These are phyloP conservation scores for Temnothorax rugatulus DNA, from an alignment of 2,888 invertebrate genomes.

Conservation along the genomic window DNA sequence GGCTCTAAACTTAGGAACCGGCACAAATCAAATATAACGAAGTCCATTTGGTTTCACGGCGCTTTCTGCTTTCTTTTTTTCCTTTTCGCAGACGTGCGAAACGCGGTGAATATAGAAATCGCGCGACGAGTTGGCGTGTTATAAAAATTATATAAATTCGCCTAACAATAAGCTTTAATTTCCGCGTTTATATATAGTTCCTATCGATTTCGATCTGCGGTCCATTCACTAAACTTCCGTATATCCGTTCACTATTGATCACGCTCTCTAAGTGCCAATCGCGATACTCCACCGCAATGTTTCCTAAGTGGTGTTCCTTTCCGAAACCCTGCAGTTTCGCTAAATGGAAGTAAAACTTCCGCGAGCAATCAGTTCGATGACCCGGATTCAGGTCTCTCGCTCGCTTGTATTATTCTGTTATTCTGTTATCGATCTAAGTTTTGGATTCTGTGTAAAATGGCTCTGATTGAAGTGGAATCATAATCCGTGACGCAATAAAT, in stretches of 20 bases:
- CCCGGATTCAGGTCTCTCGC: neutral
- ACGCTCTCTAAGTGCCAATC: neutral
- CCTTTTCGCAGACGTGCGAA: neutral
- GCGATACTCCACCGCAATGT: neutral
- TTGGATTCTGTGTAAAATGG: neutral
- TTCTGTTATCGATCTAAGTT: neutral
- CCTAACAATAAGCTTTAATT: neutral
- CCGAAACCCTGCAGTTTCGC: neutral
- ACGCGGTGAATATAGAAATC: neutral
- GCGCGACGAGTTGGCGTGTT: neutral
- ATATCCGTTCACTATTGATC: neutral
- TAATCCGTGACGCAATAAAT: neutral
- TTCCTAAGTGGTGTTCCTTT: neutral
- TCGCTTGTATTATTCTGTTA: neutral
- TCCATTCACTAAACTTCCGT: slow-evolving; percentile 22
- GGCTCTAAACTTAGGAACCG: slow-evolving; percentile 61
- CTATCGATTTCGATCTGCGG: too few species aligned
- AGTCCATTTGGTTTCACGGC: slow-evolving; percentile 8
- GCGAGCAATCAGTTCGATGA: neutral
- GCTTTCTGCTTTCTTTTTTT: neutral
- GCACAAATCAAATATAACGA: slow-evolving; percentile 42
- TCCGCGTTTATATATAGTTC: neutral
- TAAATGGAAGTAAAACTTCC: neutral
- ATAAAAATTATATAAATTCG: neutral
- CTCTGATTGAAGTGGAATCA: neutral